phyloP scores from a whole-genome alignment of 2,113 vertebrate genomes.

The Burhinus bistriatus region DNA sequence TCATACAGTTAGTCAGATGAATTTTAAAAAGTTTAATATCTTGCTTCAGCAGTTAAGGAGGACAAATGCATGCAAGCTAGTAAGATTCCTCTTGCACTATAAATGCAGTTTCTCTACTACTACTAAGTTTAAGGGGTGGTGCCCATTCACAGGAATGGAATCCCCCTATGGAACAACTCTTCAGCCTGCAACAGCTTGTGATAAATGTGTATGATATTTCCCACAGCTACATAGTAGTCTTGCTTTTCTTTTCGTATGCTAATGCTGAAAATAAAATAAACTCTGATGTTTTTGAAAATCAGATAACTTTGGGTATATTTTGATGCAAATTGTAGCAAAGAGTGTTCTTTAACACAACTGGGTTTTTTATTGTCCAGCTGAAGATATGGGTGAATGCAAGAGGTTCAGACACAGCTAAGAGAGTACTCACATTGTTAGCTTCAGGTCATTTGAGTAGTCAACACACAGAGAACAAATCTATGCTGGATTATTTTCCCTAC shows the following conservation, averaged over 20 bases:
- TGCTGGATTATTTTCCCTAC: background rate
- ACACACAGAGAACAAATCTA: background rate
- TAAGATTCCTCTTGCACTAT: background rate
- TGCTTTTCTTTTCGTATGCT: background rate
- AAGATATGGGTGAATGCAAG: background rate
- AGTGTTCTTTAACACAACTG: background rate
- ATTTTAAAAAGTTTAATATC: background rate
- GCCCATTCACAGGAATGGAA: background rate
- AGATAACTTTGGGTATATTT: background rate
- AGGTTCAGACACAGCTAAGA: background rate
- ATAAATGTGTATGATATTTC: background rate
- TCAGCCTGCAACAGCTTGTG: background rate
- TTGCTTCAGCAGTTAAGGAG: background rate
- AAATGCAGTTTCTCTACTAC: background rate
- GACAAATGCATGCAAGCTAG: background rate
- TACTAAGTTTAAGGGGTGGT: background rate
- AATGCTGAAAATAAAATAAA: background rate
- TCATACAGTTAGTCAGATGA: background rate
- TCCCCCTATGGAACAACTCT: background rate
- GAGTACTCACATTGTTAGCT: background rate
- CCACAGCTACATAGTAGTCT: background rate
- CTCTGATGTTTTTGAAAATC: fast-evolving
- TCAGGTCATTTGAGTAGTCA: background rate
- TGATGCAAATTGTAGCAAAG: background rate
- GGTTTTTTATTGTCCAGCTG: fast-evolving